These are phyloP conservation scores for Halictus quadricinctus DNA, from an alignment of 2,888 invertebrate species.

Conservation along the genomic window DNA sequence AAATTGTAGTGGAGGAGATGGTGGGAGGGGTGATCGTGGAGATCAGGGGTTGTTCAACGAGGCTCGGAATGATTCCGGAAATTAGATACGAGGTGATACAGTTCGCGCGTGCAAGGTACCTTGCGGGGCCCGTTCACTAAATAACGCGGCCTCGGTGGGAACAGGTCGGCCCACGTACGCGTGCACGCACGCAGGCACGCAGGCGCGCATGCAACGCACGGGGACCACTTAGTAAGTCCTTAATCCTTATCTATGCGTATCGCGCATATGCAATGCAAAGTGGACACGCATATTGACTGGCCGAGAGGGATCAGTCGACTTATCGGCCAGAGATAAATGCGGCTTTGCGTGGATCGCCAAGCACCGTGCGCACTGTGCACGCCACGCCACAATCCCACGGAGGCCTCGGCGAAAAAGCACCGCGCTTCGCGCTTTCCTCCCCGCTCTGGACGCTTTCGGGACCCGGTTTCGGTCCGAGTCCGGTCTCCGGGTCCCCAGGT, in stretches of 20 bases:
- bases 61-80: constrained; percentile 70
- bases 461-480: neutral
- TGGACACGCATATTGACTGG: constrained; percentile 73
- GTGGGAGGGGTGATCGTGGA: constrained; percentile 30
- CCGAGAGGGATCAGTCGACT: constrained; percentile 61
- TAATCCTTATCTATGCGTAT: constrained; percentile 80
- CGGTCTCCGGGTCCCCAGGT: constrained; percentile 13
- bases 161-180: constrained; percentile 57
- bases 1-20: neutral
- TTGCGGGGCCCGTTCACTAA: constrained; percentile 51
- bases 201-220: constrained; percentile 34
- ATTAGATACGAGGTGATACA: constrained; percentile 74
- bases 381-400: constrained; percentile 4
- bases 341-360: constrained; percentile 35
- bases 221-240: constrained; percentile 74
- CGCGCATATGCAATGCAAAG: constrained; percentile 76
- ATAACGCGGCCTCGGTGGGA: constrained; percentile 62
- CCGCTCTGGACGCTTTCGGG: neutral
- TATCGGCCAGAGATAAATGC: constrained; percentile 61
- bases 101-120: constrained; percentile 60
- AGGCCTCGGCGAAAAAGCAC: constrained; percentile 2
- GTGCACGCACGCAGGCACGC: constrained; percentile 47
- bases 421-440: constrained; percentile 1
- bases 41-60: constrained; percentile 72
- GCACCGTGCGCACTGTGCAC: neutral